phyloP scores from a whole-genome alignment of 2,113 vertebrate genomes.

The Eidolon helvum region DNA sequence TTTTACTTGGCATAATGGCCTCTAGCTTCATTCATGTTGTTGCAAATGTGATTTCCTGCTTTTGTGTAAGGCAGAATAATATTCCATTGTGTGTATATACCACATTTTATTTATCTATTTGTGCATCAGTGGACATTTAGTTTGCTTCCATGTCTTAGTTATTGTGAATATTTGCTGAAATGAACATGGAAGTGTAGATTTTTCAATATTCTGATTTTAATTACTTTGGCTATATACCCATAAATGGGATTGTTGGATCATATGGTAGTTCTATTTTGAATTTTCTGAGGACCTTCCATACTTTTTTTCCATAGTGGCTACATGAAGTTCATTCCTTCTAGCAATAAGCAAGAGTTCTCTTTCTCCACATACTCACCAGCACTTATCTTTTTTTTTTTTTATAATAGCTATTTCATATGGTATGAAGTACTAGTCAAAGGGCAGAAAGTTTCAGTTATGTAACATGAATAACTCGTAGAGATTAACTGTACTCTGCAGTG shows the following conservation, averaged over 20 bases:
- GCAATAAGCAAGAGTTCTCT: not conserved
- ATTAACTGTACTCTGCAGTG: not conserved
- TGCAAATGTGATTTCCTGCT: not conserved
- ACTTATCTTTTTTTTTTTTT: not conserved
- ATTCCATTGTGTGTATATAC: not conserved
- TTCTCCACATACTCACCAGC: not conserved
- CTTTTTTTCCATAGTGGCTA: not conserved
- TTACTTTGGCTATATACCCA: not conserved
- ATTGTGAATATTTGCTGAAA: not conserved
- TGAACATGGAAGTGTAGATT: not conserved
- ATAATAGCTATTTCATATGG: not conserved
- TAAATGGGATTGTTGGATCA: not conserved
- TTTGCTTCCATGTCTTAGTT: not conserved
- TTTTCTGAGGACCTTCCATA: not conserved
- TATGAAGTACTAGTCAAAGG: not conserved
- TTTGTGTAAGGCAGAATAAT: not conserved
- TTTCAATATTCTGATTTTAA: not conserved
- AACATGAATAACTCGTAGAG: not conserved
- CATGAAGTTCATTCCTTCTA: not conserved
- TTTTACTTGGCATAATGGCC: not conserved
- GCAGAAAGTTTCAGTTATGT: not conserved
- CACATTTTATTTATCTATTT: not conserved
- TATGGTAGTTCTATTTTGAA: not conserved
- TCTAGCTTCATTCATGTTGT: not conserved
- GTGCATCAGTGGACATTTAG: not conserved